Evolutionary conservation across 2,888 invertebrate species (phyloP).

Genomic region (Orthosia incerta): DNA sequence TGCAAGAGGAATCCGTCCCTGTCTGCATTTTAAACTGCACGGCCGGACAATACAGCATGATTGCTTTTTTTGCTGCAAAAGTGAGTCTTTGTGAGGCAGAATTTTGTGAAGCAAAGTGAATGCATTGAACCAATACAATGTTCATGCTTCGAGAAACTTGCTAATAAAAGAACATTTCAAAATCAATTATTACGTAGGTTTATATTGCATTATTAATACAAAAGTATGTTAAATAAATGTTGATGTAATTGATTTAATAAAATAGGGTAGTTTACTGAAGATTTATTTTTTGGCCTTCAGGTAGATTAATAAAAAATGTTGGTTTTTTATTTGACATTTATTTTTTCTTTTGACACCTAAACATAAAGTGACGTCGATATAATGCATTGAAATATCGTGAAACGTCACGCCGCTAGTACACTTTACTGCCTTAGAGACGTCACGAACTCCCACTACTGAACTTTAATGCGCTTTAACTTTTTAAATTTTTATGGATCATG

Average conservation of each 20-base stretch:
- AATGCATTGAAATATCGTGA: too few relatives aligned
- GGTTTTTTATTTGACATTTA: too few relatives aligned
- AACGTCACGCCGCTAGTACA: too few relatives aligned
- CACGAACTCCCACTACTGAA: too few relatives aligned
- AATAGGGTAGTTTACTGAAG: too few relatives aligned
- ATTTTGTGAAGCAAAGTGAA: constrained; percentile 2
- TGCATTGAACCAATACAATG: constrained; percentile 17
- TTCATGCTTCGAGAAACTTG: neutral
- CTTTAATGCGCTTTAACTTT: too few relatives aligned
- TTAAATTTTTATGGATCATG: neutral
- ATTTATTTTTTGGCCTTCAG: too few relatives aligned
- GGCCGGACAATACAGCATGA: too few relatives aligned
- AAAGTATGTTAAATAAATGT: neutral
- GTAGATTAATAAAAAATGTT: too few relatives aligned
- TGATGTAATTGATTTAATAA: neutral
- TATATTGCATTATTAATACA: neutral
- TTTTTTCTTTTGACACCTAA: too few relatives aligned
- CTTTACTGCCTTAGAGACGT: too few relatives aligned
- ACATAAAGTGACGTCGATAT: too few relatives aligned
- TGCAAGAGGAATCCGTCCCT: neutral
- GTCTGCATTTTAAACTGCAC: neutral
- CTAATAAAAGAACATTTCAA: constrained; percentile 11
- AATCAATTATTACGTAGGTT: neutral
- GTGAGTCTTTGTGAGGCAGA: neutral
- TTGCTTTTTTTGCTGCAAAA: constrained; percentile 4